These are phyloP conservation scores for Neodiprion pinetum DNA, from an alignment of 1,140 invertebrate species.

Conservation along the genomic window DNA sequence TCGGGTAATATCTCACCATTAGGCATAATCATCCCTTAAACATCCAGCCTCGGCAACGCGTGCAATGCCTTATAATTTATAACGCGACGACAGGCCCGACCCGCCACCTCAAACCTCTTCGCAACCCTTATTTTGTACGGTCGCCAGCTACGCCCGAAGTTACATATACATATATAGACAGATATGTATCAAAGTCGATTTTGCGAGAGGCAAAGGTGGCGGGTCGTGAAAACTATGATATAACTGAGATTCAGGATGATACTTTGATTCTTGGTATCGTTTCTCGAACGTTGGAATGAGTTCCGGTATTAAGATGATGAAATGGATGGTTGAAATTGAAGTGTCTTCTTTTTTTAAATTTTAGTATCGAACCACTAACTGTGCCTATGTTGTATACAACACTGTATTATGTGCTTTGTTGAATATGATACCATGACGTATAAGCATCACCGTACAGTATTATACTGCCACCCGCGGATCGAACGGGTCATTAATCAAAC, in stretches of 20 bases:
- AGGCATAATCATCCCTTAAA: slow-evolving; percentile 63
- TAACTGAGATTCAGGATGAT: too few species aligned
- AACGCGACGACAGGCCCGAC: slow-evolving; percentile 37
- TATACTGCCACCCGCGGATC: slow-evolving; percentile 36
- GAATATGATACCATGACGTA: slow-evolving; percentile 54
- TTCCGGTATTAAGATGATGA: too few species aligned
- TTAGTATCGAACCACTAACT: too few species aligned
- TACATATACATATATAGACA: slow-evolving; percentile 11
- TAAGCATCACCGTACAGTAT: slow-evolving; percentile 39
- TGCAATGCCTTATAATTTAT: slow-evolving; percentile 57
- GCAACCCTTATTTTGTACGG: slow-evolving; percentile 22
- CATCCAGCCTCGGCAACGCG: slow-evolving; percentile 38
- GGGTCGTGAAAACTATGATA: too few species aligned
- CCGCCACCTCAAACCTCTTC: slow-evolving; percentile 25
- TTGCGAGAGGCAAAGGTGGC: too few species aligned
- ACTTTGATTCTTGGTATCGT: too few species aligned
- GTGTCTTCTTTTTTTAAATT: too few species aligned
- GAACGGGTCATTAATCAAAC: slow-evolving; percentile 64
- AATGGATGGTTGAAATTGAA: too few species aligned
- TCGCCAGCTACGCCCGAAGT: slow-evolving; percentile 25
- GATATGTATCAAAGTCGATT: slow-evolving; percentile 46
- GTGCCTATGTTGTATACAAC: too few species aligned
- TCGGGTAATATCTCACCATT: slow-evolving; percentile 64
- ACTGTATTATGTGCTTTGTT: slow-evolving; percentile 21
- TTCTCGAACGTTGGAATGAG: too few species aligned